Conservation (phyloP, 2,888 invertebrate genomes). For the Oligia strigilis region DNA sequence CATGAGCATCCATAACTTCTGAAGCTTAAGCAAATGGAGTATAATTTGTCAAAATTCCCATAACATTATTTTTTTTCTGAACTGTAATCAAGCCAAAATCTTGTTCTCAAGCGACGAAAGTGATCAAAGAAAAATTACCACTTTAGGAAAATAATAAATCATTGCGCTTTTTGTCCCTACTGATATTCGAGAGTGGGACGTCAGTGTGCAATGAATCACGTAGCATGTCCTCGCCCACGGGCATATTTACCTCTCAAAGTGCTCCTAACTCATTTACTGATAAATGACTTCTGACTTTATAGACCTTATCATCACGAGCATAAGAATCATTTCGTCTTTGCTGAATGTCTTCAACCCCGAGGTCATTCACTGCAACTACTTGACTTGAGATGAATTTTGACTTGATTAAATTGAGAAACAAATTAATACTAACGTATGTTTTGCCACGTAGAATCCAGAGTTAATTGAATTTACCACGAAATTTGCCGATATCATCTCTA, state of each 20-base stretch:
- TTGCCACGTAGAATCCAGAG: slow-evolving; percentile 7
- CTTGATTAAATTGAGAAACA: slow-evolving; percentile 67
- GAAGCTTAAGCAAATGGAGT: slow-evolving; percentile 48
- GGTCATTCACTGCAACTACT: slow-evolving; percentile 82
- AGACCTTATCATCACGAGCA: slow-evolving; percentile 68
- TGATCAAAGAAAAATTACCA: slow-evolving; percentile 63
- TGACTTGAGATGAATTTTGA: slow-evolving; percentile 71
- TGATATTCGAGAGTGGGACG: slow-evolving; percentile 77
- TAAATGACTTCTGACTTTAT: slow-evolving; percentile 66
- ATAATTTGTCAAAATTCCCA: slow-evolving; percentile 53
- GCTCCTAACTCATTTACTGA: slow-evolving; percentile 74
- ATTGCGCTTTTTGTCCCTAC: slow-evolving; percentile 71
- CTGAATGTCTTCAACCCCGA: slow-evolving; percentile 66
- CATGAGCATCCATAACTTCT: slow-evolving; percentile 33
- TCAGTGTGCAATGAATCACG: slow-evolving; percentile 84
- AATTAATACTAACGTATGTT: slow-evolving; percentile 58
- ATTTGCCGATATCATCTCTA: slow-evolving; percentile 8
- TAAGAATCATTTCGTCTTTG: slow-evolving; percentile 70
- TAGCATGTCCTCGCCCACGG: slow-evolving; percentile 83
- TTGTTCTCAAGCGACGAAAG: slow-evolving; percentile 55
- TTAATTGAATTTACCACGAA: slow-evolving; percentile 33
- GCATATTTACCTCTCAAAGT: slow-evolving; percentile 82
- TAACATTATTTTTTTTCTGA: slow-evolving; percentile 47
- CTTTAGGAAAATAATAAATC: slow-evolving; percentile 72
- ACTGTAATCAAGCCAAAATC: slow-evolving; percentile 57